Conservation (phyloP, 1,140 invertebrate species). For the Saxidomus purpurata region DNA sequence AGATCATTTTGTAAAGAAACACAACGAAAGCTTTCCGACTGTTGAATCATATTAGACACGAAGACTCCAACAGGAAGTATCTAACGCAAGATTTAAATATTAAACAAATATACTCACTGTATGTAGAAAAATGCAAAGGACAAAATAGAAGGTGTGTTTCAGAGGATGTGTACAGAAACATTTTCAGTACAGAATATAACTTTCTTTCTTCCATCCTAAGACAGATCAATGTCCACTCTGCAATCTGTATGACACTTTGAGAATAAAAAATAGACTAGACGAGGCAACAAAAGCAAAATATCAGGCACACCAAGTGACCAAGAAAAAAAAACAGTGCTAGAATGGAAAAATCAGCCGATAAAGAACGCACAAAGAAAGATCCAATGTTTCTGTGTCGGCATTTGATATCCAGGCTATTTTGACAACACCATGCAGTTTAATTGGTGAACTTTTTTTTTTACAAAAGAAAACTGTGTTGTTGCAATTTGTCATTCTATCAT, state of each 20-base stretch:
- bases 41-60: background rate
- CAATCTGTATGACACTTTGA: conserved; percentile 2
- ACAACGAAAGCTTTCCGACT: too few relatives aligned
- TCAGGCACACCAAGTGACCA: too few relatives aligned
- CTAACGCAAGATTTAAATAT: conserved; percentile 17
- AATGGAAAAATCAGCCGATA: conserved; percentile 12
- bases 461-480: too few relatives aligned
- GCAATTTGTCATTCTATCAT: conserved; percentile 31
- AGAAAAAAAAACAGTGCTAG: too few relatives aligned
- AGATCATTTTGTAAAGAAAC: too few relatives aligned
- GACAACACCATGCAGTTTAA: background rate
- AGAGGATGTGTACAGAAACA: conserved; percentile 2
- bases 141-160: too few relatives aligned
- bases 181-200: too few relatives aligned
- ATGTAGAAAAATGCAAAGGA: conserved; percentile 15
- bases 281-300: too few relatives aligned
- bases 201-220: background rate
- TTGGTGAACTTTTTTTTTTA: conserved; percentile 25
- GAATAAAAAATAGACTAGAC: background rate
- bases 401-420: conserved; percentile 23
- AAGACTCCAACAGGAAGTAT: too few relatives aligned
- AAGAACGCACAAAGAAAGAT: background rate
- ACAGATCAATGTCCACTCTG: background rate
- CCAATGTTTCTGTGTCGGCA: background rate
- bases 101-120: conserved; percentile 8